Percentiles rank a stretch among this genome's conserved stretches.
Evolutionary conservation across 2,888 invertebrate species (phyloP).

Genomic region (Plutella xylostella): DNA sequence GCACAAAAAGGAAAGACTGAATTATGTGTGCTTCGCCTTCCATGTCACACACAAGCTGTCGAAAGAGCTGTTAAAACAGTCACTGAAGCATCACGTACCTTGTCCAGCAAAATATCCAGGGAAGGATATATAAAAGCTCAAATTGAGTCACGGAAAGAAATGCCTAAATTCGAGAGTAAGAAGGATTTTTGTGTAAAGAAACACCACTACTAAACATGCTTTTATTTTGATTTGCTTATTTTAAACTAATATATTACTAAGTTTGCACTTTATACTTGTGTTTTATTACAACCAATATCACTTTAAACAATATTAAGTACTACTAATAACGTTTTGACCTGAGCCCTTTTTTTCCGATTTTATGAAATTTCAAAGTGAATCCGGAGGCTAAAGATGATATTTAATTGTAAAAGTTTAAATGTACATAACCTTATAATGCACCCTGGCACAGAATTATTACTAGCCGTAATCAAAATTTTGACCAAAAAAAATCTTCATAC

Average conservation of each 20-base stretch:
- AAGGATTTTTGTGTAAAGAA: background rate
- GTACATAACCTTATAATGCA: background rate
- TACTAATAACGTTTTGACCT: background rate
- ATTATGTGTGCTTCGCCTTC: conserved; percentile 16
- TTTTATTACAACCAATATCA: background rate
- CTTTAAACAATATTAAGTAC: background rate
- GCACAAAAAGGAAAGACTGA: conserved; percentile 9
- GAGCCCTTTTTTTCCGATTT: conserved; percentile 1
- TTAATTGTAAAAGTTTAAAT: background rate
- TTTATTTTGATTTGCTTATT: background rate
- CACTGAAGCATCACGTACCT: conserved; percentile 15
- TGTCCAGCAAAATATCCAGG: conserved; percentile 9
- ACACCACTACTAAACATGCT: background rate
- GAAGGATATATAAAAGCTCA: conserved; percentile 14
- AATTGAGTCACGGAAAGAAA: conserved; percentile 13
- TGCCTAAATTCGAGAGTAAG: conserved; percentile 5
- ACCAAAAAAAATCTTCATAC: background rate
- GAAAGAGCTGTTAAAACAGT: conserved; percentile 18
- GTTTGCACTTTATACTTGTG: background rate
- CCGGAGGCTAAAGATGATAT: conserved; percentile 2
- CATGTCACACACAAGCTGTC: conserved; percentile 19
- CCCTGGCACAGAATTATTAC: background rate
- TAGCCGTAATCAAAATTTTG: background rate
- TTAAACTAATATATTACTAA: no score
- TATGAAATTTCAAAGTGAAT: background rate